Conservation (phyloP, 2,797 vertebrate species). For the Muscicapa striata region DNA sequence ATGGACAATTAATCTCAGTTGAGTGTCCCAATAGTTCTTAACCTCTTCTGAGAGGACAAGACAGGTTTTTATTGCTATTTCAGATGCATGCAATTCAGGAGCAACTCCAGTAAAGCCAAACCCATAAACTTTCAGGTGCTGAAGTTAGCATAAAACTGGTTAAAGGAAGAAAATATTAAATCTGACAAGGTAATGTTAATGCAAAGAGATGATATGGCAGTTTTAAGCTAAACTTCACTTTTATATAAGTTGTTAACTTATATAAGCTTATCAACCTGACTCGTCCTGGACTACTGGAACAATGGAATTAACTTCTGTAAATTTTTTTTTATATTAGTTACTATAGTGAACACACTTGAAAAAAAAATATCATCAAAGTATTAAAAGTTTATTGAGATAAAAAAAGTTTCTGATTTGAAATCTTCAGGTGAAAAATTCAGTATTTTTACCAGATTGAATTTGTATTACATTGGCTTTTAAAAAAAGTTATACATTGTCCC, state of each 20-base stretch:
- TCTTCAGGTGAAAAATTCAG: neutral
- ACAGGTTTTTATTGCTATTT: neutral
- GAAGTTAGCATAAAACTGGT: constrained; percentile 22
- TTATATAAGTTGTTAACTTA: constrained; percentile 35
- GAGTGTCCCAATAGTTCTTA: neutral
- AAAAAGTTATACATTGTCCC: neutral
- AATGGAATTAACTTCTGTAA: constrained; percentile 9
- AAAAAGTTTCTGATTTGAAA: neutral
- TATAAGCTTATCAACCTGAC: constrained; percentile 22
- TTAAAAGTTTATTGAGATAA: neutral
- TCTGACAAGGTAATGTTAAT: constrained; percentile 23
- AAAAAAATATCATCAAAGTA: constrained; percentile 29
- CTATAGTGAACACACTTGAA: neutral
- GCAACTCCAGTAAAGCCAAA: neutral
- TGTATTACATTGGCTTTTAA: neutral
- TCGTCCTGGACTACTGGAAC: constrained; percentile 23
- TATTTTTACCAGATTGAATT: neutral
- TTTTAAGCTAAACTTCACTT: constrained; percentile 54
- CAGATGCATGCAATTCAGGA: neutral
- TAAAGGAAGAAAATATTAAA: constrained; percentile 7
- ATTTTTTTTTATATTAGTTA: neutral
- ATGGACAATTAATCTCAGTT: neutral
- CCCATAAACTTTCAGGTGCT: neutral
- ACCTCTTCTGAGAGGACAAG: neutral
- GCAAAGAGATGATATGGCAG: constrained; percentile 47